Evolutionary conservation across 2,888 invertebrate species (phyloP).

Genomic region (Quadroppia sp.): DNA sequence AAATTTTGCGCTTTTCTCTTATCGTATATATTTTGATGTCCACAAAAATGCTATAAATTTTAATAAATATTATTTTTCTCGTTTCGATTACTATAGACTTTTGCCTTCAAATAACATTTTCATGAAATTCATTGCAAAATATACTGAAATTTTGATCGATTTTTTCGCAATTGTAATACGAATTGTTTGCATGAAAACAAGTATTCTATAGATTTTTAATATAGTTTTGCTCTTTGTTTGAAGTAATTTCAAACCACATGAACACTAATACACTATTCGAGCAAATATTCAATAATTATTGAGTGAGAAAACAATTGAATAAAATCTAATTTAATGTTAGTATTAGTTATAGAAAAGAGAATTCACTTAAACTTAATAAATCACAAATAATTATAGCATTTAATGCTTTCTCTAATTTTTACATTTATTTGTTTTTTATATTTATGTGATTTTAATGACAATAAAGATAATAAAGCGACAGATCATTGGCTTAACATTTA

Average conservation of each 20-base stretch:
- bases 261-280: no score
- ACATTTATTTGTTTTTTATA: no score
- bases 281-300: no score
- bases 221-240: no score
- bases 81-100: not conserved
- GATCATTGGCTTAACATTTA: slow-evolving; percentile 7
- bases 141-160: not conserved
- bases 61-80: not conserved
- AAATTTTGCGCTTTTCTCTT: not conserved
- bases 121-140: not conserved
- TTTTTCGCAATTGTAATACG: not conserved
- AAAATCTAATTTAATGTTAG: not conserved
- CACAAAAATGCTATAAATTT: not conserved
- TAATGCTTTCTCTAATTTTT: not conserved
- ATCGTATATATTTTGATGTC: slow-evolving; percentile 21
- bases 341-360: not conserved
- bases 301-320: no score
- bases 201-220: no score
- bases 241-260: no score
- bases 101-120: slow-evolving; percentile 2
- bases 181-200: not conserved
- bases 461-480: not conserved
- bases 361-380: not conserved
- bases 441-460: slow-evolving; percentile 5
- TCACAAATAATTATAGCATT: slow-evolving; percentile 10